These are phyloP conservation scores for Typhlichthys subterraneus DNA, from an alignment of 2,797 vertebrate species.

Conservation along the genomic window DNA sequence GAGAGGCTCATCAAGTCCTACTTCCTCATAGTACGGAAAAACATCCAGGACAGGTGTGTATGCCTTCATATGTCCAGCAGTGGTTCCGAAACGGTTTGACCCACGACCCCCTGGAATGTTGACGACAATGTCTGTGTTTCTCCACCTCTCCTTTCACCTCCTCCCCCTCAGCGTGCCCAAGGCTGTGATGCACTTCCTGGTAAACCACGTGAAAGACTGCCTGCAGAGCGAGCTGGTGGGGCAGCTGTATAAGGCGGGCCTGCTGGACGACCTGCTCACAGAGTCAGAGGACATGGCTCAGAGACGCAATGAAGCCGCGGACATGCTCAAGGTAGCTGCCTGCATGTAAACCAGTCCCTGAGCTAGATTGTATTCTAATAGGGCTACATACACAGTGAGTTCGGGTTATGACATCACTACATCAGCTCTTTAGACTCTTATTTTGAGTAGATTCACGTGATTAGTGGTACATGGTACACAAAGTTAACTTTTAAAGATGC, in stretches of 20 bases:
- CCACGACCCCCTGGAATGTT: constrained; percentile 13
- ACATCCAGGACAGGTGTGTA: constrained; percentile 95
- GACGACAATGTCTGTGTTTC: not conserved
- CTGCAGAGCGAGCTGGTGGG: constrained; percentile 98
- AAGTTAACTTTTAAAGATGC: no score
- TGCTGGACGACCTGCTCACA: constrained; percentile 92
- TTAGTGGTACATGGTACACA: no score
- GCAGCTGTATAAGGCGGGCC: constrained; percentile 90
- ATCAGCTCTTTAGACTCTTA: no score
- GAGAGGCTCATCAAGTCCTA: constrained; percentile 98
- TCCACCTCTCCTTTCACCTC: not conserved
- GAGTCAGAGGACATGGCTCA: constrained; percentile 99
- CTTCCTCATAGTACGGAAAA: constrained; percentile 97
- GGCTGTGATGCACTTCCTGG: constrained; percentile 98
- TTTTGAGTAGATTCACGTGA: no score
- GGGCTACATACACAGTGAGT: not conserved
- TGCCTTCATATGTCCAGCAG: no score
- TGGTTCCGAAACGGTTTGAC: constrained; percentile 8
- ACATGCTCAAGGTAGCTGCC: constrained; percentile 91
- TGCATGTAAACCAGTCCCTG: not conserved
- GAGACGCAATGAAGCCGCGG: constrained; percentile 92
- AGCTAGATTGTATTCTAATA: not conserved
- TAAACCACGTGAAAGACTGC: constrained; percentile 97
- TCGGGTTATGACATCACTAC: no score
- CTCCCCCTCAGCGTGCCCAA: constrained; percentile 87